Evolutionary conservation across 2,113 vertebrate genomes (phyloP).

Genomic region (Channa argus): DNA sequence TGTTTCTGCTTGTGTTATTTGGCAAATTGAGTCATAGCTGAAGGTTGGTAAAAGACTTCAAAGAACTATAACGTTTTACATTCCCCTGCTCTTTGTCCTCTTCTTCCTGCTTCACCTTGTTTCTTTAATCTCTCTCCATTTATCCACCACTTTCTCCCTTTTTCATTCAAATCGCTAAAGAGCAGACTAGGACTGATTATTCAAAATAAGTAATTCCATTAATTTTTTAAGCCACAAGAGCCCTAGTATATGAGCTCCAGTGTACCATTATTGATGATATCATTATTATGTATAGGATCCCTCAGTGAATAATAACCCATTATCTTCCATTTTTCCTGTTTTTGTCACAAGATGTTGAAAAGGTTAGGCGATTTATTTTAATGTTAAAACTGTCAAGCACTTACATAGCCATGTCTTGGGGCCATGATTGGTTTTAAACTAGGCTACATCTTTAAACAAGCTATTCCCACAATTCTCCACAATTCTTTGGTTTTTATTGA

Average conservation of each 20-base stretch:
- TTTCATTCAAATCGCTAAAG: slow-evolving; percentile 63
- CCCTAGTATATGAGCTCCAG: slow-evolving; percentile 62
- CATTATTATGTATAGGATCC: slow-evolving; percentile 86
- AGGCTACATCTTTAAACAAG: slow-evolving; percentile 80
- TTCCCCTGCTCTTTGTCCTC: slow-evolving; percentile 51
- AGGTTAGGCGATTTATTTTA: slow-evolving; percentile 88
- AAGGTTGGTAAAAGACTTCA: slow-evolving; percentile 68
- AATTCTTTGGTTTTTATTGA: slow-evolving; percentile 61
- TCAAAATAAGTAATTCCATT: slow-evolving; percentile 83
- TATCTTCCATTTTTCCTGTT: slow-evolving; percentile 86
- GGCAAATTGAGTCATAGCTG: slow-evolving; percentile 79
- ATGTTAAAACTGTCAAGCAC: slow-evolving; percentile 85
- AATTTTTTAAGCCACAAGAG: slow-evolving; percentile 73
- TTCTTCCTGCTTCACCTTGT: slow-evolving; percentile 17
- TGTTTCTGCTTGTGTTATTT: slow-evolving; percentile 80
- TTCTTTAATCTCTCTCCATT: slow-evolving; percentile 25
- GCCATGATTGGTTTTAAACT: slow-evolving; percentile 84
- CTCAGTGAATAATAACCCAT: slow-evolving; percentile 85
- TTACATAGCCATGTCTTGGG: slow-evolving; percentile 79
- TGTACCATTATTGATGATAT: slow-evolving; percentile 84
- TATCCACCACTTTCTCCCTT: slow-evolving; percentile 16
- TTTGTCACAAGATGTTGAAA: slow-evolving; percentile 85
- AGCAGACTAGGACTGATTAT: slow-evolving; percentile 74
- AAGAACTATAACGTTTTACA: slow-evolving; percentile 71
- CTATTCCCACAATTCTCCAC: slow-evolving; percentile 74